Evolutionary conservation across 2,113 vertebrate genomes (phyloP), one percentile per base, ranked within the genome.

Genomic region (Nycticebus coucang): DNA sequence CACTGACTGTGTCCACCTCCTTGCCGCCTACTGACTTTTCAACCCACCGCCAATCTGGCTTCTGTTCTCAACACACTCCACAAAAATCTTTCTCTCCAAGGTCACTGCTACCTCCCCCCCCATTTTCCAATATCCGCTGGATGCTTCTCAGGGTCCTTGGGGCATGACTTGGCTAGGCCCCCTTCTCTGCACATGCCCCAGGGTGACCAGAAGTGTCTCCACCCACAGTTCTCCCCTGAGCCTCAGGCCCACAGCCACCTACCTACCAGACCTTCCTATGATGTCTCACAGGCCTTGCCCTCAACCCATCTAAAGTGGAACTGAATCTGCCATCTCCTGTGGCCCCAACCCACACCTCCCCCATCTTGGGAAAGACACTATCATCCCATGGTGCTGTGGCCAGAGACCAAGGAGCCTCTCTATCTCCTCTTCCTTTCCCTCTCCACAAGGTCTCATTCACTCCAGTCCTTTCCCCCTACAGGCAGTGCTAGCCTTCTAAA

Each of bases 41-140:
- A 78, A 7, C 85, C 81, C 82, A 79, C 87, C 91, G 91, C 72
- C 92, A 91, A 97, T 66, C 75, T 88, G 93, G 85, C 72, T 93
- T 94, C 71, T 95, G 53, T 41, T 72, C 64, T 24, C 55, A 87
- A 14, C 11, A 41, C 21, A 62, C 17, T 62, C 60, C 53, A 79
- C 50, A 15, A 26, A 88, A 82, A 28, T 28, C 69, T 33, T 35
- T 59, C n/a, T 87, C 74, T 84, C 28, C 66, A 62, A 66, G 62
- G 62, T 85, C 71, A 75, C 68, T 22, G 26, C 41, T 22, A 17
- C 12, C 37, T 10, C 37, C n/a, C 50, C 68, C 19, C 35, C 75
- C 21, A 30, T 45, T 66, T 30, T 50, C 75, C 9, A 21, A 71
- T 26, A 66, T 17, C 71, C 8, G 2, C 24, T 64, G 37, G 45